Percentiles rank a stretch among this genome's conserved stretches.
phyloP scores from a whole-genome alignment of 2,888 invertebrate genomes.

The Drosophila flavopinicola region DNA sequence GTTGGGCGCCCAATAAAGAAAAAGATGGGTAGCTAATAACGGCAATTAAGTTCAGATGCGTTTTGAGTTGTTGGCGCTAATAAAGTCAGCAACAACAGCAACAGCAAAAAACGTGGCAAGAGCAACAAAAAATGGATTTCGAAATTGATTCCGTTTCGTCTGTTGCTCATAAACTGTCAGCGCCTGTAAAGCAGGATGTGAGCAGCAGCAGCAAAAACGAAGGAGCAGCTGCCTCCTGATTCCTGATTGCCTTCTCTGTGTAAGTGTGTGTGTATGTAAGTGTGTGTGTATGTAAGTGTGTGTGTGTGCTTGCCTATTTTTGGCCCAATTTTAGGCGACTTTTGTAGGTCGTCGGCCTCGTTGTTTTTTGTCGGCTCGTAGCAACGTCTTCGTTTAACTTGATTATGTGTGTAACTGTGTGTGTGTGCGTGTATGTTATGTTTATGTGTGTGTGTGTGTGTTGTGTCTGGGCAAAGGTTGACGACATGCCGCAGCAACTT shows the following conservation, averaged over 20 bases:
- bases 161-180: slow-evolving; percentile 56
- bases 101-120: slow-evolving; percentile 21
- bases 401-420: slow-evolving; percentile 5
- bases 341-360: slow-evolving; percentile 67
- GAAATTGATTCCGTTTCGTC: slow-evolving; percentile 43
- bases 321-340: slow-evolving; percentile 41
- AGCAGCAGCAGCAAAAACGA: background rate
- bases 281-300: slow-evolving; percentile 1
- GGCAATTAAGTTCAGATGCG: slow-evolving; percentile 72
- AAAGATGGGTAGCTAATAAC: slow-evolving; percentile 58
- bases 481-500: slow-evolving; percentile 3
- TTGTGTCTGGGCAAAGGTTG: slow-evolving; percentile 32
- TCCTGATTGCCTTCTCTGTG: slow-evolving; percentile 10
- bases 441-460: slow-evolving; percentile 6
- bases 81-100: slow-evolving; percentile 51
- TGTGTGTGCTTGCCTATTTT: slow-evolving; percentile 52
- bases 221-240: slow-evolving; percentile 41
- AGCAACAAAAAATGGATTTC: slow-evolving; percentile 49
- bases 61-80: slow-evolving; percentile 62
- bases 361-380: slow-evolving; percentile 17
- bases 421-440: too few relatives aligned
- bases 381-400: slow-evolving; percentile 30
- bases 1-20: too few relatives aligned
- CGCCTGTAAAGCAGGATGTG: slow-evolving; percentile 26
- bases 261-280: background rate